Evolutionary conservation across 2,797 vertebrate genomes (phyloP).

Genomic region (Karalla daura): DNA sequence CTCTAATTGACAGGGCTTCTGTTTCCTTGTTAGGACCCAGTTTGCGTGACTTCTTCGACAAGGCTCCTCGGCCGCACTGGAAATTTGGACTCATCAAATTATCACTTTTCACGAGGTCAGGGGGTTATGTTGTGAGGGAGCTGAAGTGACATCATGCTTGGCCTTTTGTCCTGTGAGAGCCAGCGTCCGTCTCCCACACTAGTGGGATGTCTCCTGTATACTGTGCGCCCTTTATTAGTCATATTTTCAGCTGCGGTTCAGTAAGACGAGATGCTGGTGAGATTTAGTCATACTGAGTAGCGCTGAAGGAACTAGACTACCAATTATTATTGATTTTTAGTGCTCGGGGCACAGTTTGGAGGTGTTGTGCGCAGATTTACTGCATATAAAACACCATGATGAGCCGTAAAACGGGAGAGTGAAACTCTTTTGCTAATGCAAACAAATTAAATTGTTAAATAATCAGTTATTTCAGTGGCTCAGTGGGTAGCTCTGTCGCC

Average conservation of each 20-base stretch:
- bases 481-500: too few species aligned
- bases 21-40: constrained; percentile 67
- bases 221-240: constrained; percentile 53
- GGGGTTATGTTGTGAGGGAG: constrained; percentile 65
- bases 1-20: constrained; percentile 57
- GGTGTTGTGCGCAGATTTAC: neutral
- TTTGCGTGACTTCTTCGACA: constrained; percentile 70
- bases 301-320: neutral
- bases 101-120: constrained; percentile 72
- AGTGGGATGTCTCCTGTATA: constrained; percentile 40
- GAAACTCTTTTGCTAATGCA: neutral
- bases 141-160: constrained; percentile 67
- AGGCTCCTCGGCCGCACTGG: constrained; percentile 72
- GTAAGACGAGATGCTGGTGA: constrained; percentile 24
- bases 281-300: constrained; percentile 44
- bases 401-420: neutral
- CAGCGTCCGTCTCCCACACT: constrained; percentile 50
- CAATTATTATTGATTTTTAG: constrained; percentile 19
- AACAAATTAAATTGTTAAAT: neutral
- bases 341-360: neutral
- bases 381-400: neutral
- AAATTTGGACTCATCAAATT: constrained; percentile 76
- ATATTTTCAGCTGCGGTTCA: constrained; percentile 67
- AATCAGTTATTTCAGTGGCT: neutral
- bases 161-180: constrained; percentile 61